Evolutionary conservation across 2,797 vertebrate genomes (phyloP), one percentile per base, ranked within the genome.

Genomic region (Amphiprion clarkii): DNA sequence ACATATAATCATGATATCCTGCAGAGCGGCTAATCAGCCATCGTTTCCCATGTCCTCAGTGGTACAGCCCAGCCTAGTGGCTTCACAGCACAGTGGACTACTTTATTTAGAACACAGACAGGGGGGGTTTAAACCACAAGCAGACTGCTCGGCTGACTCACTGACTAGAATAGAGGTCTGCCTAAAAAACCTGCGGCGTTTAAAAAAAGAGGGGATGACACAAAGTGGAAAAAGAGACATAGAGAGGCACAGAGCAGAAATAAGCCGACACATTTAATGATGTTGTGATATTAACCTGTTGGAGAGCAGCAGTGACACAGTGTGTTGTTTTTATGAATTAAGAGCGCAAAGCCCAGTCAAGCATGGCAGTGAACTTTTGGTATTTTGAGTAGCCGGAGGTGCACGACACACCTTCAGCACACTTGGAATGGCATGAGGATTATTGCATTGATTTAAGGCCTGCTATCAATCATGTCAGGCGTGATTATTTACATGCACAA

Each of bases 71-170:
- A 76, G 86, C 71, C 88, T 68, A 62, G 84, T 52, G 72, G 83
- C 78, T 91, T 84, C 73, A 85, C 71, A 78, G 78, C 75, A 72
- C 67, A 87, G 84, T 46, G 76, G 82, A 85, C 84, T 54, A 81
- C 86, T 92, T 81, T 82, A 88, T 93, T 93, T 90, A 93, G 86
- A 88, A 65, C 73, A 25, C 54, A 74, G 55, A 71, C 56, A 51
- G 56, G 72, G 83, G 36, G 25, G 48, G n/a, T 51, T 72, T 62
- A 84, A 93, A 89, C 91, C 88, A 92, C 89, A 88, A 81, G 83
- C 87, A 91, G 88, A 91, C 89, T 83, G 81, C 82, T 58, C 7
- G 79, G 68, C 81, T 91, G 89, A 92, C 82, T 92, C 90, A 90
- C 74, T 19, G 74, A 75, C 88, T 40, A 81, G 78, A 90, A 90